Evolutionary conservation across 2,797 vertebrate species (phyloP), one percentile per base, ranked within the genome.

Genomic region (Novumbra hubbsi): DNA sequence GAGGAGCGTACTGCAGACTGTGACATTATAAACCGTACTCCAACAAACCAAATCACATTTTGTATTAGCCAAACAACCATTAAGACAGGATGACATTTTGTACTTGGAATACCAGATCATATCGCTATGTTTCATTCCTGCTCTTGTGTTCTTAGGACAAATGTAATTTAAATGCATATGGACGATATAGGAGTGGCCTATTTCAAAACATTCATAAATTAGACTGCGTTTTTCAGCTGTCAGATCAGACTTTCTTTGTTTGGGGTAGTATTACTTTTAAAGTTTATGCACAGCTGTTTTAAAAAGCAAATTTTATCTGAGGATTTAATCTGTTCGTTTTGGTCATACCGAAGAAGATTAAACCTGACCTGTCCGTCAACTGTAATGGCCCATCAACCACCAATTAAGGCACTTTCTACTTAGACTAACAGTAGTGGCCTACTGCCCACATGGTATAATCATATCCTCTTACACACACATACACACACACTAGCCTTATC

Each of bases 11-110:
- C 28, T 57, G 77, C 78, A 80, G 49, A 74, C 70, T 79, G 81
- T 88, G 84, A 85, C 85, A 81, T 81, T 82, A 81, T 74, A 74
- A 81, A 72, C 77, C 74, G 85, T 84, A 82, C 82, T 78, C 76
- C 49, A 76, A 9, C 5, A 8, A 48, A 71, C 69, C 48, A 66
- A 76, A 68, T 83, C 75, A 21, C 16, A 82, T 84, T 81, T 85
- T 48, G 75, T 73, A 9, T 38, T 67, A 62, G 68, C 21, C 71
- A 63, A 86, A 80, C 76, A 69, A 77, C 78, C 41, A 27, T 62
- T 62, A 21, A 68, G 72, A 69, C 76, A 81, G 78, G 76, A 17
- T 34, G 64, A 50, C 14, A 14, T 65, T 68, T 67, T 50, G 55
- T 27, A 19, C 66, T 34, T 17, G 65, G 75, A 21, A 71, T 38